Conservation (phyloP, 2,797 vertebrate species). For the Eulemur albifrons region DNA sequence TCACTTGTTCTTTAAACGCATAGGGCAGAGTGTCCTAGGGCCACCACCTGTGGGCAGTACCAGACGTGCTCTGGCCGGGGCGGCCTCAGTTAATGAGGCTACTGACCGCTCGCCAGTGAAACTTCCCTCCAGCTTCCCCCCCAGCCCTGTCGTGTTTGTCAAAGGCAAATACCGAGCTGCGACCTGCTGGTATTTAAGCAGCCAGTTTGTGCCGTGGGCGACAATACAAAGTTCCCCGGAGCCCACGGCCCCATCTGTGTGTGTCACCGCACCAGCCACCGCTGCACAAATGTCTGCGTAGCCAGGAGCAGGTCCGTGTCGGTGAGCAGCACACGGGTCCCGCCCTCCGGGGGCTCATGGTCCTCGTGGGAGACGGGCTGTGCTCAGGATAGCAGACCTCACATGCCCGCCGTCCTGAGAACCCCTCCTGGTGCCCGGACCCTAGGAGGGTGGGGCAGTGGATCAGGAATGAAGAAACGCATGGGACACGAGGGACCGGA, state of each 20-base stretch:
- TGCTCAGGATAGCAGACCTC: too few species aligned
- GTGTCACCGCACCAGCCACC: neutral
- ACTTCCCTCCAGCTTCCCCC: neutral
- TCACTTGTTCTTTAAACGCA: too few species aligned
- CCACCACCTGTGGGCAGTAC: neutral
- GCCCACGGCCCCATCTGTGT: rapidly evolving
- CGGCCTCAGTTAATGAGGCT: neutral
- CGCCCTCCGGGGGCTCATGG: neutral
- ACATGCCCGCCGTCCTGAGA: rapidly evolving
- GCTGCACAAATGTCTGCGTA: rapidly evolving
- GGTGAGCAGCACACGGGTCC: neutral
- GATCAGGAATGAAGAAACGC: neutral
- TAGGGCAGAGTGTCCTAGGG: neutral
- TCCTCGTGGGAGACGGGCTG: rapidly evolving
- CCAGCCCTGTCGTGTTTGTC: neutral
- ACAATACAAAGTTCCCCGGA: neutral
- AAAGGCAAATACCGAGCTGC: neutral
- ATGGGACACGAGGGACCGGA: rapidly evolving
- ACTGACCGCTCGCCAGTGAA: neutral
- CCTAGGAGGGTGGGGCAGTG: neutral
- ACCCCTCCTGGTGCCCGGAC: too few species aligned
- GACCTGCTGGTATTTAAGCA: neutral
- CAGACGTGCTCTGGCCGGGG: too few species aligned
- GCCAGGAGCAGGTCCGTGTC: rapidly evolving
- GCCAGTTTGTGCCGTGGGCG: rapidly evolving